These are phyloP conservation scores for Piaya cayana DNA, from an alignment of 2,113 vertebrate species.

Conservation along the genomic window DNA sequence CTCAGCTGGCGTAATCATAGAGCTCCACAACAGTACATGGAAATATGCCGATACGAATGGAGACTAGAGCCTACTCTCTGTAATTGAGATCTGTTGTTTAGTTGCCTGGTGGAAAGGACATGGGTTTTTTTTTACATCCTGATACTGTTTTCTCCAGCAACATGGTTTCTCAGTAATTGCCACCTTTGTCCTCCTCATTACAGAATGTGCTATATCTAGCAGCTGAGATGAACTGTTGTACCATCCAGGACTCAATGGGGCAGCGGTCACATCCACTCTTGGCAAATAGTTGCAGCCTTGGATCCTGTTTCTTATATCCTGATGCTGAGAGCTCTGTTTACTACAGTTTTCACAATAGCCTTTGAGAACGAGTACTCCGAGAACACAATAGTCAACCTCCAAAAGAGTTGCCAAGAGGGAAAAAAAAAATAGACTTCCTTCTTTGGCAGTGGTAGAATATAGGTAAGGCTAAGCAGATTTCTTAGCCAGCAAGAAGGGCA, in stretches of 20 bases:
- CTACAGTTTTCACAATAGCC: slow-evolving; percentile 57
- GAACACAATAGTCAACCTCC: slow-evolving; percentile 71
- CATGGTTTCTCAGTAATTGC: not conserved
- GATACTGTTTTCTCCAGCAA: slow-evolving; percentile 8
- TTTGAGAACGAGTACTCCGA: slow-evolving; percentile 47
- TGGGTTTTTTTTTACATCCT: slow-evolving; percentile 27
- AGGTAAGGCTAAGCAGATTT: slow-evolving; percentile 57
- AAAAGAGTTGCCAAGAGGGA: slow-evolving; percentile 66
- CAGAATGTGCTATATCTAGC: slow-evolving; percentile 22
- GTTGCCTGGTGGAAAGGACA: slow-evolving; percentile 35
- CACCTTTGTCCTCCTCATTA: slow-evolving; percentile 36
- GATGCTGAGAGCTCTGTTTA: slow-evolving; percentile 63
- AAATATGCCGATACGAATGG: not conserved
- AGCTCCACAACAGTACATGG: not conserved
- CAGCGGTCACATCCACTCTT: slow-evolving; percentile 62
- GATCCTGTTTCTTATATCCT: slow-evolving; percentile 63
- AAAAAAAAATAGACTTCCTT: slow-evolving; percentile 57
- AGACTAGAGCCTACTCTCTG: not conserved
- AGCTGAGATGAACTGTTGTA: not conserved
- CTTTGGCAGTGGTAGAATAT: slow-evolving; percentile 59
- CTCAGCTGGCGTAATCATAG: not conserved
- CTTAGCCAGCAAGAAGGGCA: slow-evolving; percentile 24
- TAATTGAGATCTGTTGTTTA: not conserved
- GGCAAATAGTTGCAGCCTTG: slow-evolving; percentile 45
- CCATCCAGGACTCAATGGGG: slow-evolving; percentile 51